Evolutionary conservation across 1,140 invertebrate species (phyloP).

Genomic region (Agrypnia vestita): DNA sequence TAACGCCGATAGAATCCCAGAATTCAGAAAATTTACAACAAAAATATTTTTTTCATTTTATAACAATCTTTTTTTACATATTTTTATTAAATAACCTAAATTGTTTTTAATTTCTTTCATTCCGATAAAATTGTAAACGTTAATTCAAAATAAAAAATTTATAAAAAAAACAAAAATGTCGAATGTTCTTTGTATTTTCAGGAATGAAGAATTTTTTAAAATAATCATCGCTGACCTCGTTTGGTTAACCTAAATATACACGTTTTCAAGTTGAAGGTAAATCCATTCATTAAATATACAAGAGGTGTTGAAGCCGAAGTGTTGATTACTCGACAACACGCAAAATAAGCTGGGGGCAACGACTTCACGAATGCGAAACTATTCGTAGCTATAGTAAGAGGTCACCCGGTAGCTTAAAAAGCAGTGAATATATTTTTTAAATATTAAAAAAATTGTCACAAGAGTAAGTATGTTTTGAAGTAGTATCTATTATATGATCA

Average conservation of each 20-base stretch:
- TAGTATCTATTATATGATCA: too few species aligned
- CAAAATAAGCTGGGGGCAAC: neutral
- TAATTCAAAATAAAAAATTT: neutral
- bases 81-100: neutral
- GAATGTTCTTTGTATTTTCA: neutral
- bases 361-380: too few species aligned
- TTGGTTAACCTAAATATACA: conserved; percentile 27
- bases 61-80: neutral
- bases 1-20: too few species aligned
- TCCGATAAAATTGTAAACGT: neutral
- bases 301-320: too few species aligned
- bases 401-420: too few species aligned
- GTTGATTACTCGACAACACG: neutral
- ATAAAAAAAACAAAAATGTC: neutral
- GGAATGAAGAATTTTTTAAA: neutral
- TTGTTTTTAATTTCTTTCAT: neutral
- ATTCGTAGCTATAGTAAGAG: too few species aligned
- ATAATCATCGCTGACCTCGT: conserved; percentile 14
- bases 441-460: too few species aligned
- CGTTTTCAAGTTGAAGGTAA: conserved; percentile 42
- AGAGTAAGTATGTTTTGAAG: too few species aligned
- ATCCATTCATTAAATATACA: conserved; percentile 15
- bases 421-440: too few species aligned
- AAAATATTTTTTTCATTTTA: neutral
- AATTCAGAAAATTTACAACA: too few species aligned